These are phyloP conservation scores for Ophioninae sp. DNA, from an alignment of 2,888 invertebrate genomes.

Conservation along the genomic window DNA sequence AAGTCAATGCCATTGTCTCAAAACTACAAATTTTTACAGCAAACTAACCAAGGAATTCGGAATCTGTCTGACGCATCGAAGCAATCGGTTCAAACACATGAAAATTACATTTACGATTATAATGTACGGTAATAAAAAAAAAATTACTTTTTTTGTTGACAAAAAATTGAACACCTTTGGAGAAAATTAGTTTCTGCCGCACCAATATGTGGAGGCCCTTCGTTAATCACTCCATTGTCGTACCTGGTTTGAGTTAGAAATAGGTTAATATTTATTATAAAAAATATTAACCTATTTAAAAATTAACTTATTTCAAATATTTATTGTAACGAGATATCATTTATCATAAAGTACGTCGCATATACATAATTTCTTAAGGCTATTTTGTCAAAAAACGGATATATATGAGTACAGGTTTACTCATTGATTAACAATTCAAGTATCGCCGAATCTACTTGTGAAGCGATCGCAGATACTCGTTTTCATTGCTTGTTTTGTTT, in stretches of 20 bases:
- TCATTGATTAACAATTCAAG: constrained; percentile 23
- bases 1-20: no score
- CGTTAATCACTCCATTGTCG: not conserved
- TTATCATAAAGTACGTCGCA: not conserved
- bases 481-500: constrained; percentile 18
- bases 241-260: not conserved
- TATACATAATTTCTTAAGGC: constrained; percentile 19
- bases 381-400: constrained; percentile 10
- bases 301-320: not conserved
- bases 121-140: no score
- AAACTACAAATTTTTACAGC: no score
- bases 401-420: constrained; percentile 28
- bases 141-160: not conserved
- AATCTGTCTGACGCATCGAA: no score
- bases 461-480: constrained; percentile 10
- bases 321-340: constrained; percentile 22
- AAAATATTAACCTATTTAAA: no score
- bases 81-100: no score
- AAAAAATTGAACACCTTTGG: not conserved
- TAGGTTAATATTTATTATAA: no score
- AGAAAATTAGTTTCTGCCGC: not conserved
- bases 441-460: constrained; percentile 10
- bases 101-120: no score
- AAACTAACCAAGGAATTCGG: no score
- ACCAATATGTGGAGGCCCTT: not conserved